These are phyloP conservation scores for Ictidomys tridecemlineatus DNA, from an alignment of 2,113 vertebrate genomes.

Conservation along the genomic window DNA sequence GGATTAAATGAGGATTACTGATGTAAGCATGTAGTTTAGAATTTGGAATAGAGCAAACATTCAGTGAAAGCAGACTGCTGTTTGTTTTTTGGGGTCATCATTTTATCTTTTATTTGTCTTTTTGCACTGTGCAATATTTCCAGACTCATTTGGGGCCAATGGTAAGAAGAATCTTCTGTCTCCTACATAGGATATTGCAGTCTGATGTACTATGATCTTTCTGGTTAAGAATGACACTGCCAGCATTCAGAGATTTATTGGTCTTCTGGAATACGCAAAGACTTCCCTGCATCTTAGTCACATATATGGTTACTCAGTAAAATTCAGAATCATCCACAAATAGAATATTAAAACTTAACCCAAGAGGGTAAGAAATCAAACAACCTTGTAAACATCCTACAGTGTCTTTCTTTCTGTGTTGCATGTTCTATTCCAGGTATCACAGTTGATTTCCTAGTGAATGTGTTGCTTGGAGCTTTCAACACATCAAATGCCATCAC, in stretches of 20 bases:
- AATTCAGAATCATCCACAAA: conserved; percentile 3
- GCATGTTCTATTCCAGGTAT: not conserved
- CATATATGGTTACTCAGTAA: not conserved
- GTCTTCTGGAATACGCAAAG: conserved; percentile 20
- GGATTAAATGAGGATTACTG: not conserved
- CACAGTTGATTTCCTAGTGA: not conserved
- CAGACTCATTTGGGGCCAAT: not conserved
- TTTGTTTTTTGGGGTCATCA: not conserved
- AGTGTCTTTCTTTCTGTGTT: not conserved
- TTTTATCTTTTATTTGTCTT: not conserved
- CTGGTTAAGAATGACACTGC: not conserved
- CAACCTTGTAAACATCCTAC: not conserved
- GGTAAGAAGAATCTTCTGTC: not conserved
- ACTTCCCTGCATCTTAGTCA: not conserved
- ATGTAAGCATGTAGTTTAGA: not conserved
- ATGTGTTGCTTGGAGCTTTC: not conserved
- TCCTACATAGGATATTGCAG: not conserved
- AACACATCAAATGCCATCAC: conserved; percentile 31
- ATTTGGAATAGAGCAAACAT: not conserved
- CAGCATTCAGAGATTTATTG: not conserved
- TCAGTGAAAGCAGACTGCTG: not conserved
- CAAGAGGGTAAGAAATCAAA: not conserved
- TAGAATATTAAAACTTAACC: not conserved
- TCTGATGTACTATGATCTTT: not conserved
- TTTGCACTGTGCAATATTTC: not conserved